A percentile compares a stretch with the other conserved stretches of the same genome.
phyloP scores from a whole-genome alignment of 2,113 vertebrate species.

The Misgurnus mizolepis region DNA sequence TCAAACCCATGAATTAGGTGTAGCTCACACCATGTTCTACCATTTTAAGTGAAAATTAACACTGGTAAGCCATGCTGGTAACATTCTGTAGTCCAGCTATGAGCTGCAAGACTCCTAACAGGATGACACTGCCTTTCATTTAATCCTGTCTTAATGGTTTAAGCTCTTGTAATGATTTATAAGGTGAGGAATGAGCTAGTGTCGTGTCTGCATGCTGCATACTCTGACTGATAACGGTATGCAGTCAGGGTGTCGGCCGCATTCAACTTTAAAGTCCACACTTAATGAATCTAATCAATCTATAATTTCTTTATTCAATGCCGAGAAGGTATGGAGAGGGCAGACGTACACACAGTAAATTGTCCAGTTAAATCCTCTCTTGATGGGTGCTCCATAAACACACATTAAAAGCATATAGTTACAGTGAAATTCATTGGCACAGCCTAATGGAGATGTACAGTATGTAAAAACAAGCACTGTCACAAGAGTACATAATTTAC shows the following conservation, averaged over 20 bases:
- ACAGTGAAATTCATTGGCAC: constrained; percentile 32
- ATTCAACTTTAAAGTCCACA: constrained; percentile 53
- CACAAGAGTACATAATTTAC: not conserved
- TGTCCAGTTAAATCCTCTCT: constrained; percentile 48
- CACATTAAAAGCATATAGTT: constrained; percentile 47
- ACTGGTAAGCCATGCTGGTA: not conserved
- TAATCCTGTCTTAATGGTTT: constrained; percentile 65
- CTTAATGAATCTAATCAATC: constrained; percentile 62
- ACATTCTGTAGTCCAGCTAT: not conserved
- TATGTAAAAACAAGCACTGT: no score
- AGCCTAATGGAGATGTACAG: constrained; percentile 45
- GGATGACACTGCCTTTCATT: constrained; percentile 31
- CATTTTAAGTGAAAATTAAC: not conserved
- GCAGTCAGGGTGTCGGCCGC: constrained; percentile 59
- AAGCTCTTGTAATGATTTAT: constrained; percentile 73
- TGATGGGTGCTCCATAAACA: constrained; percentile 54
- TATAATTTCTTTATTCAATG: constrained; percentile 44
- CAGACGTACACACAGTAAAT: constrained; percentile 49
- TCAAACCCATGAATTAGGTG: no score
- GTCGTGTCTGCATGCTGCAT: constrained; percentile 19
- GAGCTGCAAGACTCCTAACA: not conserved
- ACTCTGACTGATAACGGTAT: constrained; percentile 53
- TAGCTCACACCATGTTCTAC: no score
- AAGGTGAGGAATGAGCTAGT: constrained; percentile 68
- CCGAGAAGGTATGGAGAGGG: constrained; percentile 40